A percentile compares a stretch with the other conserved stretches of the same genome.
phyloP scores from a whole-genome alignment of 2,797 vertebrate species.

The Austrolebias charrua region DNA sequence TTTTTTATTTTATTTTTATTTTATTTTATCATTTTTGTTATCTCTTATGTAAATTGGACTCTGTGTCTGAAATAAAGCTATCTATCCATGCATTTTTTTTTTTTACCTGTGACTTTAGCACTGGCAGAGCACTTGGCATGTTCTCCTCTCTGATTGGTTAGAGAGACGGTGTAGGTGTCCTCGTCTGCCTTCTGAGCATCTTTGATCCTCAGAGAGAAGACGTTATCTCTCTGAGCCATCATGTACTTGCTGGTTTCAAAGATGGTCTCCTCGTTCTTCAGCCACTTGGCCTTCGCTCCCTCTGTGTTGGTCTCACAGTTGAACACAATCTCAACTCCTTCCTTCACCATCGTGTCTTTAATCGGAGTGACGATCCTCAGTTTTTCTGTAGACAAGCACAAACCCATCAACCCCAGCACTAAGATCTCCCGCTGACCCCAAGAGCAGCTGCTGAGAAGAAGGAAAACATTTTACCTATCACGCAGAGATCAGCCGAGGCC shows the following conservation, averaged over 20 bases:
- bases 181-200: constrained; percentile 86
- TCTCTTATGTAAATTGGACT: too few relatives aligned
- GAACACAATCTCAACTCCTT: constrained; percentile 91
- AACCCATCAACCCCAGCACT: background rate
- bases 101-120: constrained; percentile 86
- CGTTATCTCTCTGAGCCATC: constrained; percentile 89
- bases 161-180: constrained; percentile 82
- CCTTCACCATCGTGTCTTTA: constrained; percentile 88
- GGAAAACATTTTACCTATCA: constrained; percentile 86
- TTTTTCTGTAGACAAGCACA: constrained; percentile 82
- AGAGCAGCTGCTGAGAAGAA: constrained; percentile 6
- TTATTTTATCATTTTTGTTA: too few relatives aligned
- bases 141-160: constrained; percentile 92
- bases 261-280: constrained; percentile 91
- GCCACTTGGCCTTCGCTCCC: constrained; percentile 97
- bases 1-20: too few relatives aligned
- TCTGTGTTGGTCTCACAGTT: constrained; percentile 96
- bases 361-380: constrained; percentile 92
- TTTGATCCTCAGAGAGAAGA: constrained; percentile 95
- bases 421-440: too few relatives aligned
- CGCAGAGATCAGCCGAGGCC: constrained; percentile 87
- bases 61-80: too few relatives aligned
- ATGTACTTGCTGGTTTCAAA: constrained; percentile 96
- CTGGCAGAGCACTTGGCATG: constrained; percentile 84
- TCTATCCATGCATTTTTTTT: rapidly evolving